These are phyloP conservation scores for Dicyrtoma fusca DNA, from an alignment of 2,888 invertebrate genomes.

Conservation along the genomic window DNA sequence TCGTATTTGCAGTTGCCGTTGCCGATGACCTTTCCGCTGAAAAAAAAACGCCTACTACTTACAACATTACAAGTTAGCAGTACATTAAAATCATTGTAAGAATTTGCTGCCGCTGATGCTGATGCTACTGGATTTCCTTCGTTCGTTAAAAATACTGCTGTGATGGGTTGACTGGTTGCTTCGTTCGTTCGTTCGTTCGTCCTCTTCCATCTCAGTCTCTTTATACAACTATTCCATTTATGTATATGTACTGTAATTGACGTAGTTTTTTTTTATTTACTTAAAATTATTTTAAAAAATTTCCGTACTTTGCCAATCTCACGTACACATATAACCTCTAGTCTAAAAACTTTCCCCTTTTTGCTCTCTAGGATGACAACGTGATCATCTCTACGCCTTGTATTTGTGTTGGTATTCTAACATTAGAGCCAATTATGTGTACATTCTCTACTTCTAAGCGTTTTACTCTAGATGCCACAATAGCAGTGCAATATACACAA, in stretches of 20 bases:
- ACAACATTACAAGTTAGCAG: slow-evolving; percentile 18
- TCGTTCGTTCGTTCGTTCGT: slow-evolving; percentile 12
- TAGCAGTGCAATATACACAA: too few relatives aligned
- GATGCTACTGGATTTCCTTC: slow-evolving; percentile 11
- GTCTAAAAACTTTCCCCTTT: too few relatives aligned
- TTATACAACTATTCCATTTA: not conserved
- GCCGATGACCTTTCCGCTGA: slow-evolving; percentile 40
- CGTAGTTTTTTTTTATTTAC: slow-evolving; percentile 18
- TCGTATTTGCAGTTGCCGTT: slow-evolving; percentile 42
- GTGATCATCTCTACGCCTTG: too few relatives aligned
- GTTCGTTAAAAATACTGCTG: slow-evolving; percentile 14
- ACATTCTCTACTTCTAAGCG: too few relatives aligned
- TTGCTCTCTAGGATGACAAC: too few relatives aligned
- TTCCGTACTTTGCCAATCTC: not conserved
- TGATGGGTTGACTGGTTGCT: slow-evolving; percentile 24
- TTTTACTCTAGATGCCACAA: too few relatives aligned
- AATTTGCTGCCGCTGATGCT: slow-evolving; percentile 8
- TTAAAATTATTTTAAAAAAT: not conserved
- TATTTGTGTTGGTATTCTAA: too few relatives aligned
- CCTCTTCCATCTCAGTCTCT: slow-evolving; percentile 7
- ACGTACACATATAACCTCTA: not conserved
- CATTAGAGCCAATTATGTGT: too few relatives aligned
- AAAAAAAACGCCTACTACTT: slow-evolving; percentile 18
- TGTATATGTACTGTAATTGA: slow-evolving; percentile 6
- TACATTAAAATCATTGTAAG: not conserved